A percentile compares a stretch with the other conserved stretches of the same genome.
These are phyloP conservation scores for Aethes cnicana DNA, from an alignment of 2,888 invertebrate genomes.

Conservation along the genomic window DNA sequence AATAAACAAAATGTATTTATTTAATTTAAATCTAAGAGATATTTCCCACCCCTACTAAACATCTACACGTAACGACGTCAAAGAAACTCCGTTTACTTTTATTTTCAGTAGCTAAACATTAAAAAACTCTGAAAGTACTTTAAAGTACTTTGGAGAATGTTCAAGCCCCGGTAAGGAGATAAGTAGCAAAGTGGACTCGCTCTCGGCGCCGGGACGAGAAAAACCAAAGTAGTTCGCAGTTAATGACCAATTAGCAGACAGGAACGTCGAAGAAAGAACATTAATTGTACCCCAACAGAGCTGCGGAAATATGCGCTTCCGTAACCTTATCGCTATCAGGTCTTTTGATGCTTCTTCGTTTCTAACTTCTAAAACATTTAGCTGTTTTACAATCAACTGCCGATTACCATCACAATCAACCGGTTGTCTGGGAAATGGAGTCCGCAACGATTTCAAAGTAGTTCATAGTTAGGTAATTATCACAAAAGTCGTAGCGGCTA, in stretches of 20 bases:
- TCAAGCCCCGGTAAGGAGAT: constrained; percentile 24
- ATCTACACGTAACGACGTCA: not conserved
- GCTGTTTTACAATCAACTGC: no score
- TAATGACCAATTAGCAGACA: constrained; percentile 25
- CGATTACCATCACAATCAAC: no score
- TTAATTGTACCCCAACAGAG: constrained; percentile 1
- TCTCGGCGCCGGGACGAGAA: constrained; percentile 16
- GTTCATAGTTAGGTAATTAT: no score
- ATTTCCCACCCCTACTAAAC: not conserved
- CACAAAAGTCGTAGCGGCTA: no score
- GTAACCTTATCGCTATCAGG: no score
- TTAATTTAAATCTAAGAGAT: no score
- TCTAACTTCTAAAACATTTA: no score
- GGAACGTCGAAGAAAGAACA: constrained; percentile 5
- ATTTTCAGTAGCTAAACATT: constrained; percentile 12
- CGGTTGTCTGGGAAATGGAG: no score
- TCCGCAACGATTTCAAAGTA: no score
- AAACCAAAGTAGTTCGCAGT: constrained; percentile 23
- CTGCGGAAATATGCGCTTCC: no score
- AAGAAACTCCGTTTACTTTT: constrained; percentile 10
- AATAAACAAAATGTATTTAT: no score
- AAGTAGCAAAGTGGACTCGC: constrained; percentile 30
- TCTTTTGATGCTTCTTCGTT: no score
- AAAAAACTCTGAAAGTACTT: constrained; percentile 23
- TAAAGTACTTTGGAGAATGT: constrained; percentile 25